These are phyloP conservation scores for Tethya wilhelma DNA, from an alignment of 37 sponge, comb jelly and placozoan genomes.

Conservation along the genomic window DNA sequence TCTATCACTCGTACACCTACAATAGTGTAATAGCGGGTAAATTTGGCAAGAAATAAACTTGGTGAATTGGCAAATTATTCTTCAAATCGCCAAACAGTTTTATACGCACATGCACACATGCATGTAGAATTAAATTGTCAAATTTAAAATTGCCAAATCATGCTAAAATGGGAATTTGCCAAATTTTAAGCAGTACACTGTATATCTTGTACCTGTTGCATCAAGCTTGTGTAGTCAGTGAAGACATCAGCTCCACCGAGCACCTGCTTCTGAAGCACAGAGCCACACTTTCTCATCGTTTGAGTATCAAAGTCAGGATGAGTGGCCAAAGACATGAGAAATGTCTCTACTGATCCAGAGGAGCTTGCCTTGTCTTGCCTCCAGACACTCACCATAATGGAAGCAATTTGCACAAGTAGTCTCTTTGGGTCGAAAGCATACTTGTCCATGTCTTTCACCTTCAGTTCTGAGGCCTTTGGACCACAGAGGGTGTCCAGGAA, in stretches of 20 bases:
- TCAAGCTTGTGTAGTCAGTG: conserved; percentile 6
- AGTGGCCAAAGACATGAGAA: conserved; percentile 41
- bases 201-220: conserved; percentile 27
- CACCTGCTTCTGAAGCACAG: conserved; percentile 38
- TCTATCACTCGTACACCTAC: too few relatives aligned
- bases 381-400: conserved; percentile 56
- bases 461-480: conserved; percentile 62
- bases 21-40: too few relatives aligned
- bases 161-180: neutral
- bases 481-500: conserved; percentile 88
- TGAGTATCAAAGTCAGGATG: conserved; percentile 72
- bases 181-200: neutral
- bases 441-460: conserved; percentile 73
- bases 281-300: conserved; percentile 43
- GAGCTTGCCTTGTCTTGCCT: conserved; percentile 8
- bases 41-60: too few relatives aligned
- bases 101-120: neutral
- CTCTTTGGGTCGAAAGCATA: conserved; percentile 68
- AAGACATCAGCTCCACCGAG: conserved; percentile 4
- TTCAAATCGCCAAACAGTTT: too few relatives aligned
- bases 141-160: too few relatives aligned
- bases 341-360: conserved; percentile 10
- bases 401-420: conserved; percentile 50
- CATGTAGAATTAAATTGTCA: too few relatives aligned
- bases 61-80: too few relatives aligned